A percentile compares a stretch with the other conserved stretches of the same genome.
phyloP scores from a whole-genome alignment of 2,113 vertebrate species.

The Columba janthina region DNA sequence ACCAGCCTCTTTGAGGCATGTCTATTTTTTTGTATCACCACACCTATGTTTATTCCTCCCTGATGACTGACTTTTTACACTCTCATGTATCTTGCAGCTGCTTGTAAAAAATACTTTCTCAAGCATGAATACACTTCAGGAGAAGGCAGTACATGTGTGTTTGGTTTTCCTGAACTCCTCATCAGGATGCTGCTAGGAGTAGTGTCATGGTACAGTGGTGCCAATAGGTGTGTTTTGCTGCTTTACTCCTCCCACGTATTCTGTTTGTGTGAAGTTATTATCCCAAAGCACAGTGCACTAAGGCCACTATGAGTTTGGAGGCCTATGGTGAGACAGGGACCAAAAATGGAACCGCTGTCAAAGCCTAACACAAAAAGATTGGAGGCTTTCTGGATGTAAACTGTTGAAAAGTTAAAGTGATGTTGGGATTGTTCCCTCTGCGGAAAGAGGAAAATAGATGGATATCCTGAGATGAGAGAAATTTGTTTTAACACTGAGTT shows the following conservation, averaged over 20 bases:
- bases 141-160: neutral
- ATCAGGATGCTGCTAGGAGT: neutral
- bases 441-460: neutral
- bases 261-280: neutral
- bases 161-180: neutral
- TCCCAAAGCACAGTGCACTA: neutral
- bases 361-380: neutral
- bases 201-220: neutral
- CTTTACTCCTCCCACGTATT: neutral
- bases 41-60: neutral
- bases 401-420: neutral
- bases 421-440: neutral
- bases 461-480: neutral
- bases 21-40: too few relatives aligned
- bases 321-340: neutral
- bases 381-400: neutral
- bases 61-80: neutral
- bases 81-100: neutral
- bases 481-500: neutral
- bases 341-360: neutral
- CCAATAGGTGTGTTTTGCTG: neutral
- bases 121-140: neutral
- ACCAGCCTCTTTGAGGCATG: neutral
- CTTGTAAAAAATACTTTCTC: neutral
- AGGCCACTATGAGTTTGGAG: neutral